Evolutionary conservation across 2,797 vertebrate species (phyloP).

Genomic region (Pipistrellus pygmaeus): DNA sequence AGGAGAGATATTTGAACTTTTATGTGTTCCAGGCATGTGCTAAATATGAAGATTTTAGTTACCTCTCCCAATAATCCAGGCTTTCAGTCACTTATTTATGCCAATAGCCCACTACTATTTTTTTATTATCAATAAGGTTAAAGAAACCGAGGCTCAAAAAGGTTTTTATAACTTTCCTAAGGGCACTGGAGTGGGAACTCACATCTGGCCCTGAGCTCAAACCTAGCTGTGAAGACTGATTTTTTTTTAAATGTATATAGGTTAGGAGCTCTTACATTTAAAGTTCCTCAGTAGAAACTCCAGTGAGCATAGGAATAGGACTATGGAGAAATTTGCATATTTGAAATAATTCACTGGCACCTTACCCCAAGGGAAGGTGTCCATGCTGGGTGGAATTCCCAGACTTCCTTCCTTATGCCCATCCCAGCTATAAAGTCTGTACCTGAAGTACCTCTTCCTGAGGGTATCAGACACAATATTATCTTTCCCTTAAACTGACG

Average conservation of each 20-base stretch:
- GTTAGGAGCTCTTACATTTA: not conserved
- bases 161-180: not conserved
- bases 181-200: not conserved
- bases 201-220: not conserved
- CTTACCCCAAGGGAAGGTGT: not conserved
- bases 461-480: not conserved
- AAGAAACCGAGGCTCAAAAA: not conserved
- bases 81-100: not conserved
- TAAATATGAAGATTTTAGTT: not conserved
- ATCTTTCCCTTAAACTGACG: slow-evolving; percentile 52
- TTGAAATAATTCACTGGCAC: not conserved
- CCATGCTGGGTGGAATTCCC: not conserved
- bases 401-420: not conserved
- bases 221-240: not conserved
- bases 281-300: not conserved
- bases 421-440: not conserved
- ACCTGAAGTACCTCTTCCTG: not conserved
- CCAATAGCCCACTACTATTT: not conserved
- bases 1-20: not conserved
- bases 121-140: not conserved
- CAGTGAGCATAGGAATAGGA: not conserved
- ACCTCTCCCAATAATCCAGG: not conserved
- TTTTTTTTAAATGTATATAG: no score
- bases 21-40: not conserved
- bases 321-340: not conserved